A percentile compares a stretch with the other conserved stretches of the same genome.
phyloP scores from a whole-genome alignment of 2,888 invertebrate genomes.

The Halocaridina rubra region DNA sequence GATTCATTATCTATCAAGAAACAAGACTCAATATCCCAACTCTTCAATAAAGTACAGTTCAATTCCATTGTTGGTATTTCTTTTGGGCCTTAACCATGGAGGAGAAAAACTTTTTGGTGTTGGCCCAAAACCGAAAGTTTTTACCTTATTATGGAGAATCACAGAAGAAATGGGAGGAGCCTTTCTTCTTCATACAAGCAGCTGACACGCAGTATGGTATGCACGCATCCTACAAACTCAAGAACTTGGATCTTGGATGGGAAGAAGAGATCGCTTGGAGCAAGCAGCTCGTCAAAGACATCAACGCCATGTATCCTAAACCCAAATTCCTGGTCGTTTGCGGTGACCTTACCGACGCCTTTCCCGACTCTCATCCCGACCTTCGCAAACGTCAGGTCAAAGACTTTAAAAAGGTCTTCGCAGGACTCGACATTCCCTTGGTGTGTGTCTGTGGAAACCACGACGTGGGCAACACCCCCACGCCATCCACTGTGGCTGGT shows the following conservation, averaged over 20 bases:
- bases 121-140: slow-evolving; percentile 13
- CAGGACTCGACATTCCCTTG: slow-evolving; percentile 69
- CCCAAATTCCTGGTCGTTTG: slow-evolving; percentile 71
- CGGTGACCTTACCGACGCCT: slow-evolving; percentile 71
- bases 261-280: slow-evolving; percentile 69
- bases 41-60: neutral
- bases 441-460: slow-evolving; percentile 73
- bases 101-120: slow-evolving; percentile 6
- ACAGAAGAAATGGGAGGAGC: slow-evolving; percentile 67
- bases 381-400: slow-evolving; percentile 68
- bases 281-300: slow-evolving; percentile 67
- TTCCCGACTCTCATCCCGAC: slow-evolving; percentile 66
- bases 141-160: slow-evolving; percentile 59
- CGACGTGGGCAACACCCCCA: slow-evolving; percentile 71
- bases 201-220: slow-evolving; percentile 72
- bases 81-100: neutral
- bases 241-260: slow-evolving; percentile 67
- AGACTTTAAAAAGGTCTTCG: slow-evolving; percentile 69
- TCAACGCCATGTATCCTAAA: slow-evolving; percentile 69
- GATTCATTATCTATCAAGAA: neutral
- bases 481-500: slow-evolving; percentile 66
- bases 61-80: neutral
- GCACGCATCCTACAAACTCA: slow-evolving; percentile 67
- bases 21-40: neutral
- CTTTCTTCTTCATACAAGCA: slow-evolving; percentile 71